A percentile compares a stretch with the other conserved stretches of the same genome.
Evolutionary conservation across 1,140 invertebrate genomes (phyloP).

Genomic region (Drosophila paulistorum): DNA sequence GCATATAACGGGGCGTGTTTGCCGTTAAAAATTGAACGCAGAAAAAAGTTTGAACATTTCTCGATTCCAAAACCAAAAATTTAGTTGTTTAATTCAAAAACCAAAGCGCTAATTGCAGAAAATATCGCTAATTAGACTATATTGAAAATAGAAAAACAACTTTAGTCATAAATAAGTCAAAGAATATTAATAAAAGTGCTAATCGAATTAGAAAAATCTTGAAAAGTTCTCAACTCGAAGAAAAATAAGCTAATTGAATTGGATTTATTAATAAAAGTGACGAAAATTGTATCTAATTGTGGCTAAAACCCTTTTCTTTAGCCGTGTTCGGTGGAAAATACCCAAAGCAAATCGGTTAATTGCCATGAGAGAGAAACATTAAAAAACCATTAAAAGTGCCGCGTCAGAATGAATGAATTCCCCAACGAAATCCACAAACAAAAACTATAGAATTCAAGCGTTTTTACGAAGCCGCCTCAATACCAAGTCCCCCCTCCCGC

Average conservation of each 20-base stretch:
- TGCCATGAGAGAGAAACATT: slow-evolving; percentile 38
- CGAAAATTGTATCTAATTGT: slow-evolving; percentile 16
- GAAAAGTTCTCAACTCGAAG: slow-evolving; percentile 14
- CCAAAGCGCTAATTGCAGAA: slow-evolving; percentile 41
- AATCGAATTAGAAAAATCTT: slow-evolving; percentile 33
- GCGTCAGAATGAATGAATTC: slow-evolving; percentile 18
- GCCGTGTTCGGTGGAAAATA: slow-evolving; percentile 35
- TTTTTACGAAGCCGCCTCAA: background rate
- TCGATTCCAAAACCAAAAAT: slow-evolving; percentile 27
- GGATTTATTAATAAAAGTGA: background rate
- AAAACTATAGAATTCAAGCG: background rate
- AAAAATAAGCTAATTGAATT: slow-evolving; percentile 1
- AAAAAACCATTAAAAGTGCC: slow-evolving; percentile 50
- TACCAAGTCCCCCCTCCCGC: background rate
- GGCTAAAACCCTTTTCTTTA: slow-evolving; percentile 6
- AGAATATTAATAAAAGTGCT: slow-evolving; percentile 42
- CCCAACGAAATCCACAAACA: background rate
- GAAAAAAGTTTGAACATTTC: slow-evolving; percentile 22
- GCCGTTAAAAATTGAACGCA: slow-evolving; percentile 35
- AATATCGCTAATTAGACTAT: slow-evolving; percentile 29
- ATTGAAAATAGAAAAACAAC: slow-evolving; percentile 22
- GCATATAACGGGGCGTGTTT: slow-evolving; percentile 66
- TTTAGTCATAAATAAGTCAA: background rate
- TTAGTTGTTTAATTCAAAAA: slow-evolving; percentile 40
- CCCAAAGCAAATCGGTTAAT: slow-evolving; percentile 37